Percentiles rank a stretch among this genome's conserved stretches.
These are phyloP conservation scores for Rhynchomys soricoides DNA, from an alignment of 2,113 vertebrate species.

Conservation along the genomic window DNA sequence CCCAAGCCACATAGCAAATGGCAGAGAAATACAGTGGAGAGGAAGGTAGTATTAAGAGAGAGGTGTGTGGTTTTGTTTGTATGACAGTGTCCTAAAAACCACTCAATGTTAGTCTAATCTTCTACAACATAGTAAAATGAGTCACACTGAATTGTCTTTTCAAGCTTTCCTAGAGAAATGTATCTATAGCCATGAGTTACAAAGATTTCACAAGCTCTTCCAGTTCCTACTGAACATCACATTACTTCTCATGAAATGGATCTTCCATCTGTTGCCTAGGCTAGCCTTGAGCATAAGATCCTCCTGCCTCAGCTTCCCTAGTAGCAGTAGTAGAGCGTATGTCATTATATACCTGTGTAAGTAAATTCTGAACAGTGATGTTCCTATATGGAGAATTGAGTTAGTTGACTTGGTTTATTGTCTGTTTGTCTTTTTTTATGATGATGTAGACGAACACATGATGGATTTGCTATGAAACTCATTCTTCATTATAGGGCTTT, in stretches of 20 bases:
- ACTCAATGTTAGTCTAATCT: background rate
- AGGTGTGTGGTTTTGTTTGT: background rate
- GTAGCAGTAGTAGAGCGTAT: background rate
- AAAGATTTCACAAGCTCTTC: background rate
- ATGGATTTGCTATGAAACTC: background rate
- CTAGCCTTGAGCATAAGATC: background rate
- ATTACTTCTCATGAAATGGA: background rate
- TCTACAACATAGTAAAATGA: background rate
- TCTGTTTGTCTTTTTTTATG: background rate
- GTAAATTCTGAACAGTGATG: background rate
- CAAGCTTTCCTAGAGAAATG: background rate
- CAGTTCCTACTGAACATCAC: background rate
- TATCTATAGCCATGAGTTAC: background rate
- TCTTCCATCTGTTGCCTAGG: background rate
- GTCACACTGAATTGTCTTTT: background rate
- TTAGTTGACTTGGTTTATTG: background rate
- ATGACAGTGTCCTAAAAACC: background rate
- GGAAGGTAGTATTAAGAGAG: background rate
- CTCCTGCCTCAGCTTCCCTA: too few relatives aligned
- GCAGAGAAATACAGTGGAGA: background rate
- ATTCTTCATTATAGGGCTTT: background rate
- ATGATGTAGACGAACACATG: background rate
- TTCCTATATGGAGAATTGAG: background rate
- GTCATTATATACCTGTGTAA: accelerated
- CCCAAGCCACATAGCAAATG: background rate